A percentile compares a stretch with the other conserved stretches of the same genome.
phyloP scores from a whole-genome alignment of 2,113 vertebrate species.

The Gambusia affinis region DNA sequence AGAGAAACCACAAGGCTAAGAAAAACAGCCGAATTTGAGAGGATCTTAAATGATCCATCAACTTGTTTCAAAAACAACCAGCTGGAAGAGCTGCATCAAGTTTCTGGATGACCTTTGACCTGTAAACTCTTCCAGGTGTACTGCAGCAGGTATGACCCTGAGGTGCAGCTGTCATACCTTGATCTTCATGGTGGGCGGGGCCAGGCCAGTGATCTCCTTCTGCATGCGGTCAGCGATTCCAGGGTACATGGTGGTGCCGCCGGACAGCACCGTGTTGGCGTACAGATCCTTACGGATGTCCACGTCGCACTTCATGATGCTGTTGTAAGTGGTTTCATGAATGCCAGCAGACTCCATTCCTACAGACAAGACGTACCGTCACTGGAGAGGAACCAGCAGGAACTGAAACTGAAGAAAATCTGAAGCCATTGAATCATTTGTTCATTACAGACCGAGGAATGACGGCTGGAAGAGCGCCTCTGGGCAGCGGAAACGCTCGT shows the following conservation, averaged over 20 bases:
- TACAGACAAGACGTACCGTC: constrained; percentile 41
- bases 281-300: constrained; percentile 98
- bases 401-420: no score
- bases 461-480: constrained; percentile 99
- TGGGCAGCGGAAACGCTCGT: constrained; percentile 99
- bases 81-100: neutral
- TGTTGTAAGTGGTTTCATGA: constrained; percentile 98
- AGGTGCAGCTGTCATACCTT: constrained; percentile 79
- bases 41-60: no score
- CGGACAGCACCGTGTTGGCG: constrained; percentile 96
- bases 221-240: constrained; percentile 98
- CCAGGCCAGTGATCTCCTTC: constrained; percentile 96
- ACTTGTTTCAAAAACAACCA: no score
- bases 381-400: neutral
- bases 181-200: constrained; percentile 99
- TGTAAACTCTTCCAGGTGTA: neutral
- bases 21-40: no score
- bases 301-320: constrained; percentile 99
- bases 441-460: constrained; percentile 87
- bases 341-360: constrained; percentile 98
- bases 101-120: neutral
- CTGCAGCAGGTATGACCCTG: no score
- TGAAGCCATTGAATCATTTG: no score
- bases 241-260: constrained; percentile 97
- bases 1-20: no score